These are phyloP conservation scores for Sebastes nivosus DNA, from an alignment of 2,797 vertebrate genomes.

Conservation along the genomic window DNA sequence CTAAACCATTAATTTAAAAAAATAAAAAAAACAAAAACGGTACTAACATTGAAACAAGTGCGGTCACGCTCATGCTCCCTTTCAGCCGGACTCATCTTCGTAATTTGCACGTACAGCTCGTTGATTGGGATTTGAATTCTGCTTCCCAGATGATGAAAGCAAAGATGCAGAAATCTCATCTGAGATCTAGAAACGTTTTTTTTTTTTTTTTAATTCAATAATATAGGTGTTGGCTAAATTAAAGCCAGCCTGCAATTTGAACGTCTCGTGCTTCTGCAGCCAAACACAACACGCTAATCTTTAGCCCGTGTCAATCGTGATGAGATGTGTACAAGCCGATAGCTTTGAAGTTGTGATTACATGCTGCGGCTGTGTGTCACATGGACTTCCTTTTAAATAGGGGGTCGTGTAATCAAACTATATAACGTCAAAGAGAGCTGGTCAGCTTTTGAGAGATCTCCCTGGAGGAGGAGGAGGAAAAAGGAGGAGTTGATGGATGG, in stretches of 20 bases:
- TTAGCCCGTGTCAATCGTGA: slow-evolving; percentile 15
- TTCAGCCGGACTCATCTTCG: slow-evolving; percentile 15
- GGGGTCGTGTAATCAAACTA: slow-evolving; percentile 39
- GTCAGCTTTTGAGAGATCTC: slow-evolving; percentile 21
- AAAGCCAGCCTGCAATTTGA: slow-evolving; percentile 37
- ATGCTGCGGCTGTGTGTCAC: slow-evolving; percentile 39
- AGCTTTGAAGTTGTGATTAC: slow-evolving; percentile 60
- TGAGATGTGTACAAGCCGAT: background rate
- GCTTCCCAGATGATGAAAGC: slow-evolving; percentile 47
- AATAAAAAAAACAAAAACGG: background rate
- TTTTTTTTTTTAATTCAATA: slow-evolving; percentile 2
- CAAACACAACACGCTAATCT: slow-evolving; percentile 59
- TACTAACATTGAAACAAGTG: background rate
- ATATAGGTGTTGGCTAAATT: slow-evolving; percentile 50
- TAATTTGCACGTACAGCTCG: slow-evolving; percentile 28
- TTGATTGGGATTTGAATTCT: slow-evolving; percentile 43
- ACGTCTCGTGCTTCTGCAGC: slow-evolving; percentile 5
- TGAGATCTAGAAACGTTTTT: slow-evolving; percentile 12
- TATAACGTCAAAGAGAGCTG: slow-evolving; percentile 1
- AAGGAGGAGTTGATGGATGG: slow-evolving; percentile 24
- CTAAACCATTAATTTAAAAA: background rate
- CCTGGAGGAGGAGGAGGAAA: slow-evolving; percentile 19
- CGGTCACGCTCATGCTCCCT: background rate
- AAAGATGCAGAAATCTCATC: slow-evolving; percentile 6
- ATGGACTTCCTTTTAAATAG: slow-evolving; percentile 39